phyloP scores from a whole-genome alignment of 1,140 invertebrate genomes.

The Leguminivora glycinivorella region DNA sequence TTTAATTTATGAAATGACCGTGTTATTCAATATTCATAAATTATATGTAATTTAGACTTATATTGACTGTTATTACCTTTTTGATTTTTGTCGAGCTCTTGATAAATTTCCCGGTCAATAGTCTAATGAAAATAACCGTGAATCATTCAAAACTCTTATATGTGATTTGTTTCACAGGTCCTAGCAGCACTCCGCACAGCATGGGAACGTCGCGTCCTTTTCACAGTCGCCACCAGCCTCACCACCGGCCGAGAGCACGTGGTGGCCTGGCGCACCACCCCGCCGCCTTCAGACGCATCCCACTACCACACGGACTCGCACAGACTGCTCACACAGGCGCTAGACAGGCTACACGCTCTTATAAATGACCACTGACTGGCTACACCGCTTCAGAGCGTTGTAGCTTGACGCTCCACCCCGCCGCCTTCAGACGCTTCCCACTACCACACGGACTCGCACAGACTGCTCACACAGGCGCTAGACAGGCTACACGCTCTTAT shows the following conservation, averaged over 20 bases:
- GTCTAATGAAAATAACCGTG: too few relatives aligned
- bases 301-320: slow-evolving; percentile 38
- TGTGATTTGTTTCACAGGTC: slow-evolving; percentile 57
- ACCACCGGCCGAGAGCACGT: slow-evolving; percentile 94
- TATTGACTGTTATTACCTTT: too few relatives aligned
- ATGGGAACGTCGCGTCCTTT: slow-evolving; percentile 90
- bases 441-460: background rate
- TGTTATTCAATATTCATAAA: too few relatives aligned
- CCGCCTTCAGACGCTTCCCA: slow-evolving; percentile 29
- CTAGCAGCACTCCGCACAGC: slow-evolving; percentile 88
- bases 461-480: background rate
- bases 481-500: background rate
- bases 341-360: slow-evolving; percentile 31
- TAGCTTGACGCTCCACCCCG: slow-evolving; percentile 48
- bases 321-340: slow-evolving; percentile 21
- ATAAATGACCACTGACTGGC: slow-evolving; percentile 93
- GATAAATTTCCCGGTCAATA: too few relatives aligned
- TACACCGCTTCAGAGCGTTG: too few relatives aligned
- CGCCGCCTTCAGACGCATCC: slow-evolving; percentile 45
- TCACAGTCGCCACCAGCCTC: slow-evolving; percentile 91
- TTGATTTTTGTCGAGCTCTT: too few relatives aligned
- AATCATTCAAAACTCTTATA: too few relatives aligned
- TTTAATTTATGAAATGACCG: too few relatives aligned
- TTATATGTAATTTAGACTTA: too few relatives aligned
- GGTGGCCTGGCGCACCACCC: slow-evolving; percentile 93